Evolutionary conservation across 2,888 invertebrate species (phyloP), one percentile per base, ranked within the genome.

Genomic region (Lasioglossum oenotherae): DNA sequence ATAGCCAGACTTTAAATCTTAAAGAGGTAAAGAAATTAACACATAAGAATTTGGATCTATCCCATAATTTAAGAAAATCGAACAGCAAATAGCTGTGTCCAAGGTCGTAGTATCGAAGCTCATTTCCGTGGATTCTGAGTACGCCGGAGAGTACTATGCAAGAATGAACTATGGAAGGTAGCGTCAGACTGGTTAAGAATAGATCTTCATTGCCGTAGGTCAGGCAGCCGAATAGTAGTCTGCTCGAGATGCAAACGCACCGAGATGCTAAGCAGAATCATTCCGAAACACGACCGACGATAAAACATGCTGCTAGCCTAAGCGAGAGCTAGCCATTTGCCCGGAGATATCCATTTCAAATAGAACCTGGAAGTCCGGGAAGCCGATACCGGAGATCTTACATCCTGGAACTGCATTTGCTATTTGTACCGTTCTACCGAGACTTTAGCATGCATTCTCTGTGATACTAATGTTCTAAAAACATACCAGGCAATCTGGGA

Each of bases 131-230:
- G 2, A 64, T 76, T 80, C 49, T 35, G 16, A 19, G 8, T 27
- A 41, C 16, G 10, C 19, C 38, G n/a, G 49, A 35, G 16, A 12
- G 41, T 60, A n/a, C 46, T 78, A 78, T 23, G 78, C 6, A 31
- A 64, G 53, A 53, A 53, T 8, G 53, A 53, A 6, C 53, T n/a
- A 16, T 8, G 31, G 38, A 35, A 69, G 71, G 72, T 76, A 83
- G 35, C 27, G 44, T 41, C n/a, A 5, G 67, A 16, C 27, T 1
- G 41, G 31, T 77, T 75, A 81, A 85, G 73, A 85, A 86, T 86
- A 86, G 81, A 76, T 71, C 41, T 71, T 57, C 76, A 49, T 76
- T 79, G 71, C 12, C 81, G 69, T 86, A 86, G 85, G 86, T 86
- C 86, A 86, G 85, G 79, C 49, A 81, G 81, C 74, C 49, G 23